These are phyloP conservation scores for Protobothrops mucrosquamatus DNA, from an alignment of 2,113 vertebrate species.

Conservation along the genomic window DNA sequence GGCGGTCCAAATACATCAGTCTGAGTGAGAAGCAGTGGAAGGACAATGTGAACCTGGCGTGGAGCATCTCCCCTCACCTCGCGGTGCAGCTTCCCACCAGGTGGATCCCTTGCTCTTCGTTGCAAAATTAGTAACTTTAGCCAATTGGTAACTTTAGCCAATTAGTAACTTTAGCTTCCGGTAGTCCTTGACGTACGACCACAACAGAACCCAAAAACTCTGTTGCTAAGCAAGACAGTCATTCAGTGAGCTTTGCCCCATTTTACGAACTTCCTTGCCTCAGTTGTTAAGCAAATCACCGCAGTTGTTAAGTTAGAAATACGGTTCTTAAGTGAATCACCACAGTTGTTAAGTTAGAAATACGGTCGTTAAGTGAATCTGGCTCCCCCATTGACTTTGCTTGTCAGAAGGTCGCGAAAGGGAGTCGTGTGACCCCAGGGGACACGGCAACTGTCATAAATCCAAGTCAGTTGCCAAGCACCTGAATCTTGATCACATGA, in stretches of 20 bases:
- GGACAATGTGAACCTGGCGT: slow-evolving; percentile 93
- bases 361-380: neutral
- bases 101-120: slow-evolving; percentile 58
- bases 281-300: too few relatives aligned
- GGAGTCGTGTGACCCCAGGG: neutral
- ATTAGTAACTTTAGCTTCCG: neutral
- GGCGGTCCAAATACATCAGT: slow-evolving; percentile 93
- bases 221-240: too few relatives aligned
- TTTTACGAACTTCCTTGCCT: too few relatives aligned
- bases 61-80: slow-evolving; percentile 93
- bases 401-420: neutral
- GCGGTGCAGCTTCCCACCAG: slow-evolving; percentile 91
- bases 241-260: too few relatives aligned
- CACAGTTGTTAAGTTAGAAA: too few relatives aligned
- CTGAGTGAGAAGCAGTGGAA: slow-evolving; percentile 98
- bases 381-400: neutral
- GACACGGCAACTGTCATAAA: neutral
- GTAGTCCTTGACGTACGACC: neutral
- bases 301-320: too few relatives aligned
- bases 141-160: neutral
- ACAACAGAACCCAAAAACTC: neutral
- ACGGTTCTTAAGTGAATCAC: neutral
- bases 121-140: neutral
- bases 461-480: neutral
- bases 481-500: neutral